Evolutionary conservation across 2,113 vertebrate species (phyloP).

Genomic region (Mustela lutreola): DNA sequence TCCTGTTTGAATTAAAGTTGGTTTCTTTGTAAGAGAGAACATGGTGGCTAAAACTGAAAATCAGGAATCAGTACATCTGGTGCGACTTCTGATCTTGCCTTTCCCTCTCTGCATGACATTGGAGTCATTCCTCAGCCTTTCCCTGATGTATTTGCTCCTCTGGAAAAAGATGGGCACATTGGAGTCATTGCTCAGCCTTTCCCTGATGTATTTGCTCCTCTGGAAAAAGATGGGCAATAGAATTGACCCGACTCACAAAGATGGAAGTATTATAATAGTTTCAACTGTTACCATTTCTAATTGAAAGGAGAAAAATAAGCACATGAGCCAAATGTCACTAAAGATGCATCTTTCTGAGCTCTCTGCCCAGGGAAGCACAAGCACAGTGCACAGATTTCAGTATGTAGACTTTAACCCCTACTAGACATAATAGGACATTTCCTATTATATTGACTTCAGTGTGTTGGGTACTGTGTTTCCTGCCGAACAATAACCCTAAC

Average conservation of each 20-base stretch:
- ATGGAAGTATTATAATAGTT: background rate
- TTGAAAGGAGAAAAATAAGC: conserved; percentile 13
- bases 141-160: background rate
- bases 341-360: background rate
- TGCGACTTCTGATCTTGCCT: background rate
- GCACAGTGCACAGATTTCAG: background rate
- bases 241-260: background rate
- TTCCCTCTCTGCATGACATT: background rate
- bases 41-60: background rate
- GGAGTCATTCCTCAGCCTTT: background rate
- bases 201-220: background rate
- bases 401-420: background rate
- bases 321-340: background rate
- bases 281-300: conserved; percentile 20
- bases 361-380: background rate
- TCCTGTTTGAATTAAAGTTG: background rate
- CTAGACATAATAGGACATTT: background rate
- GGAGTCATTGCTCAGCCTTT: background rate
- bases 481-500: background rate
- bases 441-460: background rate
- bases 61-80: background rate
- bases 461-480: background rate
- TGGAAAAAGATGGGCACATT: background rate
- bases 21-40: background rate
- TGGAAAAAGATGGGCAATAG: background rate